Percentiles rank a stretch among this genome's conserved stretches.
Conservation (phyloP, 1,140 invertebrate genomes). For the Adelges cooleyi region DNA sequence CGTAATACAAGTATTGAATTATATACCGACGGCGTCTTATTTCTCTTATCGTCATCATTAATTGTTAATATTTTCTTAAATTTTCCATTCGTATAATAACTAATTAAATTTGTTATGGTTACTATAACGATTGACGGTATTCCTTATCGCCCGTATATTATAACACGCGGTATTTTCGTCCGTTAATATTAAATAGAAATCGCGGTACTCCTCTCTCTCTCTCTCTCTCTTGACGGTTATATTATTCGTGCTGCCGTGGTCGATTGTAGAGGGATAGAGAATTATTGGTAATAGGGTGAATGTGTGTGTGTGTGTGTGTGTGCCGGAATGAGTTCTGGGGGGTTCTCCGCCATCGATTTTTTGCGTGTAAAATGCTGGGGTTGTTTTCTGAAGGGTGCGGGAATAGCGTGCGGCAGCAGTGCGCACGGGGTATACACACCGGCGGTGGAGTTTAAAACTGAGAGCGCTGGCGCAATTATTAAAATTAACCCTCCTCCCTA, state of each 20-base stretch:
- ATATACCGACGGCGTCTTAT: no score
- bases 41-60: no score
- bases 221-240: no score
- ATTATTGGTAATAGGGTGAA: neutral
- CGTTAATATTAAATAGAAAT: no score
- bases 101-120: no score
- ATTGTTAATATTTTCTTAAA: no score
- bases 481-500: slow-evolving; percentile 22
- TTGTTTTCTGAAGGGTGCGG: slow-evolving; percentile 26
- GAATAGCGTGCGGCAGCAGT: slow-evolving; percentile 7
- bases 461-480: slow-evolving; percentile 29
- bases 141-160: no score
- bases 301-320: neutral
- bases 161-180: no score
- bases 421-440: neutral
- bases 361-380: slow-evolving; percentile 27
- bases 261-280: neutral
- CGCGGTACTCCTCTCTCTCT: no score
- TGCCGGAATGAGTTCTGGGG: slow-evolving; percentile 13
- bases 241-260: neutral
- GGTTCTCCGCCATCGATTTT: slow-evolving; percentile 22
- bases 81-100: no score
- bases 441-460: slow-evolving; percentile 20
- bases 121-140: no score
- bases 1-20: no score